Conservation (phyloP, 1,140 invertebrate genomes). For the Drosophila equinoxialis region DNA sequence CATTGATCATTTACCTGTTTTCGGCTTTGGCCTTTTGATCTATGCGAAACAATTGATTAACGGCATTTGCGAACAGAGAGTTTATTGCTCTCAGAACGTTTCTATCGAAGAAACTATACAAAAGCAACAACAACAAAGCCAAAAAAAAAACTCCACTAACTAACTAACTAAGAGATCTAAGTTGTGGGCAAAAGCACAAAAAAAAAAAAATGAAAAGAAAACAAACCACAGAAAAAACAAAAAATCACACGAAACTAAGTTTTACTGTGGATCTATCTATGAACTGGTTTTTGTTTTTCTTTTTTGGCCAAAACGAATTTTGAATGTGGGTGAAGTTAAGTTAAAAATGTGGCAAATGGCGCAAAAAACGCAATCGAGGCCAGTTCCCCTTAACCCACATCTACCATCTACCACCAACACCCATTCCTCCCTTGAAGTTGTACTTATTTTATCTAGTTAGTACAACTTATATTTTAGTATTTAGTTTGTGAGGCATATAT, state of each 20-base stretch:
- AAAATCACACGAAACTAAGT: conserved; percentile 34
- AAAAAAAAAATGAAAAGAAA: conserved; percentile 2
- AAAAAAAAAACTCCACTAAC: neutral
- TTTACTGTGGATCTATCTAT: conserved; percentile 33
- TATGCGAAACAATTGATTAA: conserved; percentile 13
- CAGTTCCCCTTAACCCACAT: conserved; percentile 4
- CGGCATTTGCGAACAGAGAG: conserved; percentile 16
- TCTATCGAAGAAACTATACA: conserved; percentile 21
- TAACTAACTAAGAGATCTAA: conserved; percentile 1
- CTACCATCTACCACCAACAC: neutral
- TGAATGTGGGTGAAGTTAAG: conserved; percentile 78
- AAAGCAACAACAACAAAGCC: no score
- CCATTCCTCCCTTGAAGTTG: neutral
- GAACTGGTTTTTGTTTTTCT: conserved; percentile 56
- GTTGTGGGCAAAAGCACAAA: neutral
- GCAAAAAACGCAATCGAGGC: conserved; percentile 69
- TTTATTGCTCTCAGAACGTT: conserved; percentile 21
- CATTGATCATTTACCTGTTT: conserved; percentile 13
- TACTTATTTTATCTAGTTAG: neutral
- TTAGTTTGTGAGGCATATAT: neutral
- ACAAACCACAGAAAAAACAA: conserved; percentile 31
- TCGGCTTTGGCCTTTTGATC: conserved; percentile 13
- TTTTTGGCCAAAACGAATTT: conserved; percentile 73
- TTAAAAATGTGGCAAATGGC: conserved; percentile 74
- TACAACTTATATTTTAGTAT: conserved; percentile 41